phyloP scores from a whole-genome alignment of 2,888 invertebrate genomes.

The Apodemia mormo region DNA sequence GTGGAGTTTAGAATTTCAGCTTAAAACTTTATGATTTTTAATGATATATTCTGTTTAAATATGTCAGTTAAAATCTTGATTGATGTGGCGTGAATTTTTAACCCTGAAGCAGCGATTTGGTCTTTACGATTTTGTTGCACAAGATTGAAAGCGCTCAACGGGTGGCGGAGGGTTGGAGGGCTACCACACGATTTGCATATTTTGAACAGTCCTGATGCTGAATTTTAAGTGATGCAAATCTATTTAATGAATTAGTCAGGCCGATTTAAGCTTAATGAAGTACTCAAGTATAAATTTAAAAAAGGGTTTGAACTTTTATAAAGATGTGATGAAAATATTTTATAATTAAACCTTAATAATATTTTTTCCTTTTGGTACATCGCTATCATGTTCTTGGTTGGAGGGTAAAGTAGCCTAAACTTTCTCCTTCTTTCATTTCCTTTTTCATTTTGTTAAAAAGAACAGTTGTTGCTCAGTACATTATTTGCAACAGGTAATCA shows the following conservation, averaged over 20 bases:
- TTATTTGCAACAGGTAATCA: too few species aligned
- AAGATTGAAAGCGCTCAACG: conserved; percentile 30
- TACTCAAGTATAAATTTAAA: neutral
- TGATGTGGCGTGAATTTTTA: conserved; percentile 1
- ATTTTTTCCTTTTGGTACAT: too few species aligned
- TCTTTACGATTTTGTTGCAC: conserved; percentile 30
- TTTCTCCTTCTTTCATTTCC: too few species aligned
- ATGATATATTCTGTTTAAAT: neutral
- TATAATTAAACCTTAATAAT: too few species aligned
- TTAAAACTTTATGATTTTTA: too few species aligned
- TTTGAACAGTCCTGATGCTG: neutral
- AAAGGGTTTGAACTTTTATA: neutral
- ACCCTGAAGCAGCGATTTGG: conserved; percentile 24
- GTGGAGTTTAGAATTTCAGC: too few species aligned
- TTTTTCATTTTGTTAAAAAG: too few species aligned
- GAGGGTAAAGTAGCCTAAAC: too few species aligned
- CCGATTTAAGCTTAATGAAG: neutral
- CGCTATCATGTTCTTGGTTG: too few species aligned
- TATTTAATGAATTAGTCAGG: conserved; percentile 4
- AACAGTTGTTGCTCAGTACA: too few species aligned
- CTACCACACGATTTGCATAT: conserved; percentile 16
- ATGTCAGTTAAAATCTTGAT: neutral
- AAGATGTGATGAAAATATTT: too few species aligned
- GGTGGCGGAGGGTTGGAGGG: conserved; percentile 28
- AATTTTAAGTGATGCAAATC: conserved; percentile 10